Evolutionary conservation across 2,797 vertebrate species (phyloP), one percentile per base, ranked within the genome.

Genomic region (Salarias fasciatus): DNA sequence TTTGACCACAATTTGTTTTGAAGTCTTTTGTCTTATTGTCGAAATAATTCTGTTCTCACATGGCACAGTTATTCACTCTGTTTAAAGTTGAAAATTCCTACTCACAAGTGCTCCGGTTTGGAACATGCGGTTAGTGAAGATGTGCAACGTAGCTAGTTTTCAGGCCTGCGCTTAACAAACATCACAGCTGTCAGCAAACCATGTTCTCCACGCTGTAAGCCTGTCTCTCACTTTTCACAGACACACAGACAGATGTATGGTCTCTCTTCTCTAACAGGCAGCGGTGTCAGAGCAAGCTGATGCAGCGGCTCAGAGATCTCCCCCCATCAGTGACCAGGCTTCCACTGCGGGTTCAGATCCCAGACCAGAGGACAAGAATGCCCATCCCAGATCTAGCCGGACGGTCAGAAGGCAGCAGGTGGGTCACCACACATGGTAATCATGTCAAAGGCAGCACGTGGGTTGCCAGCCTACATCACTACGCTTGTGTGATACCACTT

Each of bases 381-480:
- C 44, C 59, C 76, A 52, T 41, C 72, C 14, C 42, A 78, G 64
- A 64, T 79, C 82, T 46, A 47, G 51, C 53, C 56, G 55, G 37
- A 69, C 73, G 29, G 7, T 77, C 62, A 75, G 69, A 75, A 75
- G 78, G 70, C 80, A 57, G 64, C 80, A 85, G 83, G 89, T 89
- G 72, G 51, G 84, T 72, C 71, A 69, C 14, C 47, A 53, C 51
- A 57, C 57, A 68, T 57, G 38, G 35, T 53, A 72, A 50, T 72
- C 73, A 74, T 67, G 58, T 72, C 68, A 69, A 65, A 80, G 69
- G 54, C 38, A 57, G 48, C 58, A 63, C 63, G 45, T 64, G 78
- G 77, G 60, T 70, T 73, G 75, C 52, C 62, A 46, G 60, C 60
- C 66, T 46, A 72, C 72, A 69, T 73, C 68, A 63, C 40, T 69